A percentile compares a stretch with the other conserved stretches of the same genome.
Conservation (phyloP, 2,888 invertebrate species). For the Chaitophorus viminalis region DNA sequence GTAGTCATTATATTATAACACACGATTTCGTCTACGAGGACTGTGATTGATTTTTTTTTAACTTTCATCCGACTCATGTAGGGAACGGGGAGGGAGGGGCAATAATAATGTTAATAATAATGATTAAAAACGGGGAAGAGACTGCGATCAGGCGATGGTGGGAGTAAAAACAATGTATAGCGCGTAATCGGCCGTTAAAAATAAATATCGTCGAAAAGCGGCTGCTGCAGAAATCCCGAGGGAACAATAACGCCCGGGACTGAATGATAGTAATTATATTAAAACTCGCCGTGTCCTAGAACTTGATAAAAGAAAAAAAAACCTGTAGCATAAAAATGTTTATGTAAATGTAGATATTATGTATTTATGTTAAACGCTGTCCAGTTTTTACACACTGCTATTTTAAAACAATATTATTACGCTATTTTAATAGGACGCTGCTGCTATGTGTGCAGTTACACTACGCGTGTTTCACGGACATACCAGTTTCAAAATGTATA, state of each 20-base stretch:
- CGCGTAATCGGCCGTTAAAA: neutral
- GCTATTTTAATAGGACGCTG: slow-evolving; percentile 44
- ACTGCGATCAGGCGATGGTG: neutral
- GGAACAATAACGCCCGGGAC: slow-evolving; percentile 27
- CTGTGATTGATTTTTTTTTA: neutral
- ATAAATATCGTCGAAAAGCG: slow-evolving; percentile 9
- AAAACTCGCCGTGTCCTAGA: slow-evolving; percentile 28
- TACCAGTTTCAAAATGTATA: slow-evolving; percentile 51
- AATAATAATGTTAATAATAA: neutral
- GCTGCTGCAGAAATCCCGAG: neutral
- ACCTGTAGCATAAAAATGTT: slow-evolving; percentile 48
- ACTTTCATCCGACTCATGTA: neutral
- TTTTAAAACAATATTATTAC: slow-evolving; percentile 55
- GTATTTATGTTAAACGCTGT: slow-evolving; percentile 51
- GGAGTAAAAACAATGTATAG: neutral
- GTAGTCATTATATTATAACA: neutral
- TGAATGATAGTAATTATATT: slow-evolving; percentile 34
- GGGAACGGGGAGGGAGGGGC: neutral
- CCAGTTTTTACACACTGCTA: slow-evolving; percentile 30
- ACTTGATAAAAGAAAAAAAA: slow-evolving; percentile 26
- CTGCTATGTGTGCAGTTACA: neutral
- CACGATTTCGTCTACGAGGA: neutral
- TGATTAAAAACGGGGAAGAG: neutral
- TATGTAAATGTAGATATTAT: slow-evolving; percentile 54
- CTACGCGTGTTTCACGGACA: slow-evolving; percentile 23